A percentile compares a stretch with the other conserved stretches of the same genome.
Conservation (phyloP, 35 echinoderm and acorn worm genomes). For the Holothuria glaberrima region DNA sequence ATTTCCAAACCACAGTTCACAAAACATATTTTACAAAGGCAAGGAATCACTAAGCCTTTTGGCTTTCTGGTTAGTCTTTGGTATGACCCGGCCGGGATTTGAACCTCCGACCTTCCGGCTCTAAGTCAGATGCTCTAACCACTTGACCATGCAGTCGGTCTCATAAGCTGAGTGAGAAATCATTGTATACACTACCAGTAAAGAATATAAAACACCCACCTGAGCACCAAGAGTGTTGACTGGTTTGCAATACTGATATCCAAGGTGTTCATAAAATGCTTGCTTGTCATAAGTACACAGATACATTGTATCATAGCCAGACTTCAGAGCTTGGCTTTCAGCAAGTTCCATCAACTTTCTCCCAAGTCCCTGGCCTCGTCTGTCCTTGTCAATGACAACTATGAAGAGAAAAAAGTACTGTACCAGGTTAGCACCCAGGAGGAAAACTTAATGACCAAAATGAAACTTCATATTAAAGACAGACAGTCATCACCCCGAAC, state of each 20-base stretch:
- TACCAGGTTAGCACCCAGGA: neutral
- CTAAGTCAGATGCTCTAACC: no score
- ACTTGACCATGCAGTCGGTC: no score
- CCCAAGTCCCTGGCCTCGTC: constrained; percentile 89
- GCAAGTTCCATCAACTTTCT: constrained; percentile 81
- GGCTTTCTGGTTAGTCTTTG: no score
- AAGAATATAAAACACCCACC: constrained; percentile 55
- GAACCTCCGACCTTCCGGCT: no score
- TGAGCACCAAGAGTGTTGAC: constrained; percentile 91
- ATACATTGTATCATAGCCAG: constrained; percentile 70
- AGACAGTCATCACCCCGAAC: no score
- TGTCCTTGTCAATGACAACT: constrained; percentile 83
- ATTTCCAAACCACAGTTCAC: no score
- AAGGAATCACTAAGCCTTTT: neutral
- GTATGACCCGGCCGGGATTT: neutral
- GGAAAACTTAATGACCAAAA: no score
- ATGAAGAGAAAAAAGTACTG: constrained; percentile 10
- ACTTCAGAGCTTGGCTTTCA: constrained; percentile 54
- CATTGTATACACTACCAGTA: neutral
- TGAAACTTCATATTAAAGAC: no score
- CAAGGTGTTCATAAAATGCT: constrained; percentile 86
- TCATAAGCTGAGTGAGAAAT: no score
- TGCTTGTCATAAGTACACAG: constrained; percentile 90
- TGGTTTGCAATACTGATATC: constrained; percentile 80
- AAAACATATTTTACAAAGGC: no score